Evolutionary conservation across 2,113 vertebrate genomes (phyloP).

Genomic region (Cololabis saira): DNA sequence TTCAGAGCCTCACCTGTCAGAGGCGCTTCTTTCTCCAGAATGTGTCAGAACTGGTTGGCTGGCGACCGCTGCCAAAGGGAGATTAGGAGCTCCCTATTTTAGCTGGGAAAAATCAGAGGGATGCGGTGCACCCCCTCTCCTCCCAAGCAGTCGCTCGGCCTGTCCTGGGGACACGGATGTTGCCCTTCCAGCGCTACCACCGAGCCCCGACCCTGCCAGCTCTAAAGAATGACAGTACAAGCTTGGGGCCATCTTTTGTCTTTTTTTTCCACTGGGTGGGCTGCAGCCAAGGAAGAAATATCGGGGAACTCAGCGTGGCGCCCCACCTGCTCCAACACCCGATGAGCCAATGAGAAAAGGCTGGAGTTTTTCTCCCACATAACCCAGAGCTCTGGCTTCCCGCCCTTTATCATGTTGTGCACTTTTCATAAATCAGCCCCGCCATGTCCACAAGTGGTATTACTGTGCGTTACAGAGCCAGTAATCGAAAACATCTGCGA

Average conservation of each 20-base stretch:
- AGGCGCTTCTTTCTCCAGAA: slow-evolving; percentile 80
- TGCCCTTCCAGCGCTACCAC: slow-evolving; percentile 32
- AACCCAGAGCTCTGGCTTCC: slow-evolving; percentile 20
- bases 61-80: slow-evolving; percentile 73
- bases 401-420: slow-evolving; percentile 59
- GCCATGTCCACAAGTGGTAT: slow-evolving; percentile 44
- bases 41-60: slow-evolving; percentile 81
- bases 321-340: slow-evolving; percentile 57
- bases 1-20: slow-evolving; percentile 81
- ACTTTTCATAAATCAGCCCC: slow-evolving; percentile 58
- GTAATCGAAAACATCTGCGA: slow-evolving; percentile 59
- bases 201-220: slow-evolving; percentile 12
- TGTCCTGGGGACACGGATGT: slow-evolving; percentile 31
- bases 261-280: slow-evolving; percentile 46
- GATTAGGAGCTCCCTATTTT: slow-evolving; percentile 83
- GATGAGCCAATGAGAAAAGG: slow-evolving; percentile 47
- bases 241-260: slow-evolving; percentile 26
- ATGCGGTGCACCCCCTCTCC: slow-evolving; percentile 24
- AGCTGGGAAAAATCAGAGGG: slow-evolving; percentile 82
- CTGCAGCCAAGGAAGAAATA: slow-evolving; percentile 11
- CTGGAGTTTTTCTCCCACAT: slow-evolving; percentile 40
- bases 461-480: slow-evolving; percentile 30
- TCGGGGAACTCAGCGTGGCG: slow-evolving; percentile 23
- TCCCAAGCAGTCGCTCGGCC: slow-evolving; percentile 41
- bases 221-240: slow-evolving; percentile 19